phyloP scores from a whole-genome alignment of 2,113 vertebrate genomes.

The Apus apus region DNA sequence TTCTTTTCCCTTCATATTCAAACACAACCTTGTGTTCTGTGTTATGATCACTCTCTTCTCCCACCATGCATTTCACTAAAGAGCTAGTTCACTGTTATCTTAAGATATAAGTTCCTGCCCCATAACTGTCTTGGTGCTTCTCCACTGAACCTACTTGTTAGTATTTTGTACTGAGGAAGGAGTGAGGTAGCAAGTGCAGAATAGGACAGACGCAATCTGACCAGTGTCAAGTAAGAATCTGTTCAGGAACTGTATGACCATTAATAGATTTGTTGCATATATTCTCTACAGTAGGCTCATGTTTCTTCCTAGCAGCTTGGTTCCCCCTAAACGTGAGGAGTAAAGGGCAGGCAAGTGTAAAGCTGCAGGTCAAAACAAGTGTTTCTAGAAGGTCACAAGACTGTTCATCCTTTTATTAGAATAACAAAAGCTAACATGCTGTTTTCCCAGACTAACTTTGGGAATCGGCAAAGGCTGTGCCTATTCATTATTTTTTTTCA shows the following conservation, averaged over 20 bases:
- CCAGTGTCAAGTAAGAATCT: background rate
- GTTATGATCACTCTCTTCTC: background rate
- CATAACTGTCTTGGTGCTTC: background rate
- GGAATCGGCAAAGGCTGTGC: background rate
- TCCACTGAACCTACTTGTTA: background rate
- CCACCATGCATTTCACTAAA: background rate
- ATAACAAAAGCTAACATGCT: background rate
- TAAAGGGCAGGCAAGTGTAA: background rate
- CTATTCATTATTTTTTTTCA: background rate
- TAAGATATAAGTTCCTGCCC: background rate
- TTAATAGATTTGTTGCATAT: accelerated
- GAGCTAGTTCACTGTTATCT: background rate
- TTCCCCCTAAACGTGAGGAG: background rate
- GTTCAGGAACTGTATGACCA: background rate
- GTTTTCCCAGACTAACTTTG: background rate
- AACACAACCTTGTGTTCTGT: background rate
- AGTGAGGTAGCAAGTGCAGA: background rate
- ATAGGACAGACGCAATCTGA: background rate
- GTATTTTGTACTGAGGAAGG: background rate
- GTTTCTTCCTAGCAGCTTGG: background rate
- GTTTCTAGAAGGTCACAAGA: background rate
- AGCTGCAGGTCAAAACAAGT: background rate
- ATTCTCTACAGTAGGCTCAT: background rate
- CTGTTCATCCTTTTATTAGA: background rate
- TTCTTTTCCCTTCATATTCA: background rate